These are phyloP conservation scores for Crax fasciolata DNA, from an alignment of 2,797 vertebrate species.

Conservation along the genomic window DNA sequence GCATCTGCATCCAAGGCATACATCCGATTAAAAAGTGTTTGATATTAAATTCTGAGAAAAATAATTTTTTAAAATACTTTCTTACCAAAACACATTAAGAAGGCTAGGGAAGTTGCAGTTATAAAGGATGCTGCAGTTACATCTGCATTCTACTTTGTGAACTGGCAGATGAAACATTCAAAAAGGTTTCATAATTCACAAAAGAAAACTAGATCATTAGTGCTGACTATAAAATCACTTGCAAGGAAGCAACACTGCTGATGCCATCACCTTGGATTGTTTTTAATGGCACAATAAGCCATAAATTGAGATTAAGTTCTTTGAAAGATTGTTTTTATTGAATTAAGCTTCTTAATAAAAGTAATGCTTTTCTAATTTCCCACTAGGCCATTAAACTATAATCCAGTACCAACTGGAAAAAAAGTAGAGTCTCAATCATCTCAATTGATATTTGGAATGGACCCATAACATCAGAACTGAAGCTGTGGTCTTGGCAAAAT, in stretches of 20 bases:
- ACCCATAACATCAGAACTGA: neutral
- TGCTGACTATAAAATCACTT: conserved; percentile 5
- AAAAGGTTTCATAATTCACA: neutral
- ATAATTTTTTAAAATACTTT: neutral
- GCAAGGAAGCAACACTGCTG: neutral
- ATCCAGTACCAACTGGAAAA: neutral
- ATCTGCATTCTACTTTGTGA: neutral
- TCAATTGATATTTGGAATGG: neutral
- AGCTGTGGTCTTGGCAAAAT: neutral
- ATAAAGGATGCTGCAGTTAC: neutral
- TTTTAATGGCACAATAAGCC: conserved; percentile 20
- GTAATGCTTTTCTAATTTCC: conserved; percentile 37
- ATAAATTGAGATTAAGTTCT: conserved; percentile 40
- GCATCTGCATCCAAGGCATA: neutral
- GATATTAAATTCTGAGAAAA: neutral
- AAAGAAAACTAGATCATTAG: neutral
- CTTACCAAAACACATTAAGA: neutral
- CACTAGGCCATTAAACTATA: neutral
- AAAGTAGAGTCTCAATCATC: neutral
- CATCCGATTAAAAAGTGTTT: neutral
- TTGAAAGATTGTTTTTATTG: conserved; percentile 32
- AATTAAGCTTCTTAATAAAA: conserved; percentile 67
- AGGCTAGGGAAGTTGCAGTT: neutral
- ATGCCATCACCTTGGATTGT: neutral
- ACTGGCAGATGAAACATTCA: neutral